Conservation (phyloP, 1,140 invertebrate species). For the Zaprionus ornatus region DNA sequence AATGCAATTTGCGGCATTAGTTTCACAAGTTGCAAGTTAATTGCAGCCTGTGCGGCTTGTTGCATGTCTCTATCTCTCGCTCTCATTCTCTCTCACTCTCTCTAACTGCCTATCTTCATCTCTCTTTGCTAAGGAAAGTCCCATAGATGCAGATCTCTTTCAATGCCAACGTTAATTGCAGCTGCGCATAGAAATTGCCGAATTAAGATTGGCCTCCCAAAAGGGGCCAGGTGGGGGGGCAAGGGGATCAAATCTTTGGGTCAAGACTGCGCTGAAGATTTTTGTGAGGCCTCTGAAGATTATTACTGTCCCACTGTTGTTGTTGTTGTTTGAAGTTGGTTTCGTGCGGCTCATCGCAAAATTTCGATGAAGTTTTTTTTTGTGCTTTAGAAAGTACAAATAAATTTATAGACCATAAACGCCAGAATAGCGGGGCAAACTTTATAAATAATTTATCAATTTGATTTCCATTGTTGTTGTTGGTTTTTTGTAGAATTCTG, state of each 20-base stretch:
- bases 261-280: slow-evolving; percentile 8
- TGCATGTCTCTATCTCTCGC: slow-evolving; percentile 13
- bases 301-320: slow-evolving; percentile 1
- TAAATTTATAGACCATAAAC: slow-evolving; percentile 78
- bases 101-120: background rate
- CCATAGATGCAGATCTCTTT: slow-evolving; percentile 52
- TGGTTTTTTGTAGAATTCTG: background rate
- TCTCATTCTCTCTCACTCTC: background rate
- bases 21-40: slow-evolving; percentile 46
- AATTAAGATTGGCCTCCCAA: slow-evolving; percentile 37
- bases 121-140: slow-evolving; percentile 37
- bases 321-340: background rate
- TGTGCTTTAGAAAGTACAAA: slow-evolving; percentile 54
- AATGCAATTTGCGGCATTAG: slow-evolving; percentile 37
- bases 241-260: slow-evolving; percentile 22
- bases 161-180: slow-evolving; percentile 54
- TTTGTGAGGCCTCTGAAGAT: background rate
- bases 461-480: slow-evolving; percentile 33
- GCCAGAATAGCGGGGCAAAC: slow-evolving; percentile 41
- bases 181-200: slow-evolving; percentile 49
- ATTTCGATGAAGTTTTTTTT: slow-evolving; percentile 10
- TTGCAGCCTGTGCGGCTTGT: slow-evolving; percentile 34
- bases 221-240: background rate
- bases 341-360: slow-evolving; percentile 25
- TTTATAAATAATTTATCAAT: slow-evolving; percentile 81